Conservation (phyloP, 1,140 invertebrate species). For the Steinernema khuongi region DNA sequence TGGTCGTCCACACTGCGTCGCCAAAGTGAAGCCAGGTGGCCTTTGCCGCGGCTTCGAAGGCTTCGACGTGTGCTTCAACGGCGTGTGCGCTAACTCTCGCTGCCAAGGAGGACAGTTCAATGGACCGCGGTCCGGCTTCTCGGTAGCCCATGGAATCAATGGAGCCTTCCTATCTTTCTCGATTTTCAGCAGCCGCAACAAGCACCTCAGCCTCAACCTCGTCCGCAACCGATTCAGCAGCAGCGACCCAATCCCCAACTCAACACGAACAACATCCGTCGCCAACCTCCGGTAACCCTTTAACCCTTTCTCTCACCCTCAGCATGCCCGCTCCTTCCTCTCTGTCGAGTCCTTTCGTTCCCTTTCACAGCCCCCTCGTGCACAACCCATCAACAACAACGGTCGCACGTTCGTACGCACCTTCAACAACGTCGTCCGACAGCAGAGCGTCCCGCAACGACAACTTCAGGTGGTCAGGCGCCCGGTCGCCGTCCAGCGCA, state of each 20-base stretch:
- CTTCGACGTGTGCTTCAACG: conserved; percentile 48
- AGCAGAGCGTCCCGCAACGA: background rate
- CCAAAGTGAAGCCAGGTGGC: conserved; percentile 50
- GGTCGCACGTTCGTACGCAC: background rate
- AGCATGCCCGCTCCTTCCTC: too few relatives aligned
- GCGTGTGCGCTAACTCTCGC: conserved; percentile 43
- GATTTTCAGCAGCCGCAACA: too few relatives aligned
- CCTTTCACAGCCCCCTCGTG: background rate
- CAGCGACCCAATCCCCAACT: background rate
- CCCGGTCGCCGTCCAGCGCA: background rate
- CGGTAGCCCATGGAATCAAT: too few relatives aligned
- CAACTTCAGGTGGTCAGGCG: background rate
- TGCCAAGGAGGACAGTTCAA: conserved; percentile 35
- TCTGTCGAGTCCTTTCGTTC: too few relatives aligned
- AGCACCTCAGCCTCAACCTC: background rate
- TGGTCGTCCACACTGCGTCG: conserved; percentile 48
- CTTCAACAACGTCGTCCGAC: background rate
- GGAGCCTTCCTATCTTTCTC: too few relatives aligned
- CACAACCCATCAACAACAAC: background rate
- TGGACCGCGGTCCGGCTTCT: background rate
- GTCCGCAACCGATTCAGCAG: background rate
- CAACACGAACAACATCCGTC: background rate
- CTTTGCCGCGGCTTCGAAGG: conserved; percentile 54
- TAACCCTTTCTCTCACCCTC: too few relatives aligned
- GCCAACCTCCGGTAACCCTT: background rate